A percentile compares a stretch with the other conserved stretches of the same genome.
Evolutionary conservation across 2,113 vertebrate genomes (phyloP).

Genomic region (Acanthisitta chloris): DNA sequence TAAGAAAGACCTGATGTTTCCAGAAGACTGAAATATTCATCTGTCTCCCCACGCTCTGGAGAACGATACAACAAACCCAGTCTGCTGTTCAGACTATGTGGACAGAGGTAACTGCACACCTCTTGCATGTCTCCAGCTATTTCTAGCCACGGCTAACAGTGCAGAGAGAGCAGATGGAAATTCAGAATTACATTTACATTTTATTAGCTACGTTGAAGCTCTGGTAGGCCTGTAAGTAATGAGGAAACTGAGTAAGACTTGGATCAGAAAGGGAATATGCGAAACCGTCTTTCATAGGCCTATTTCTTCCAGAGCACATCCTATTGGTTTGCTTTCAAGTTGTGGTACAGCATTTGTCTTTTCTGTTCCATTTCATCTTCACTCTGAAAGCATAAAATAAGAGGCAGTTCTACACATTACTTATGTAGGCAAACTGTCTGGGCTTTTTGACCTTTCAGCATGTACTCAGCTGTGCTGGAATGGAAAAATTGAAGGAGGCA

Average conservation of each 20-base stretch:
- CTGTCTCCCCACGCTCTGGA: background rate
- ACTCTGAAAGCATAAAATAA: background rate
- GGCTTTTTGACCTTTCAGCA: background rate
- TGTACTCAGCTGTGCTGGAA: background rate
- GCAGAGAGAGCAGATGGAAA: background rate
- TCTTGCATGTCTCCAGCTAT: background rate
- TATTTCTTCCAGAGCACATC: background rate
- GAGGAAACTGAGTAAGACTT: background rate
- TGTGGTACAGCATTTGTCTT: background rate
- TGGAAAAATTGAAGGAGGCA: no score
- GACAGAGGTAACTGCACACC: background rate
- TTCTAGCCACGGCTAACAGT: background rate
- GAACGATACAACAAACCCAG: background rate
- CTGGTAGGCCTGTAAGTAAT: background rate
- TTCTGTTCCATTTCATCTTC: background rate
- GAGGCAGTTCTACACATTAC: background rate
- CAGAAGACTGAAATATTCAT: background rate
- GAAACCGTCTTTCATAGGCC: accelerated
- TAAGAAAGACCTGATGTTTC: background rate
- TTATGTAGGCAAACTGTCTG: background rate
- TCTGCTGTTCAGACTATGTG: background rate
- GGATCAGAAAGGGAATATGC: background rate
- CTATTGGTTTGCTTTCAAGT: background rate
- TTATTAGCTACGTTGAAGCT: background rate
- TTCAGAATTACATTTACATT: background rate